Evolutionary conservation across 2,113 vertebrate genomes (phyloP), one percentile per base, ranked within the genome.

Genomic region (Panthera uncia): DNA sequence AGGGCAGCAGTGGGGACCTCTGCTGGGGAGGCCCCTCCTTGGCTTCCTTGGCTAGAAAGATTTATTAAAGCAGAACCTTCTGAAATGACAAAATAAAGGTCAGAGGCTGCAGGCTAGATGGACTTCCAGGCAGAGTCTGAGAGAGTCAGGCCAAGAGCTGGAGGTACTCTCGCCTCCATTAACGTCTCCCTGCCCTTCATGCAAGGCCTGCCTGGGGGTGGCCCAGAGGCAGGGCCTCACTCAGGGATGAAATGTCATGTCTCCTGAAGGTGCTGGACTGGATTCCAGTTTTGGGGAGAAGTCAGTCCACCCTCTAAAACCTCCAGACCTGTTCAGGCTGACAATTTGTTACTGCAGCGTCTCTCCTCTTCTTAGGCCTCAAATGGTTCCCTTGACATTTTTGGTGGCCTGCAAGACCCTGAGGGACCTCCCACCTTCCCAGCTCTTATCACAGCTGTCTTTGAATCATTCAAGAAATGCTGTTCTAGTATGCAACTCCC

Each of bases 311-410:
- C 55, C 8, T 74, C 15, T 7, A 10, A 52, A 61, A 50, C 16
- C 66, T 31, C 36, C 41, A 27, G 80, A 21, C 68, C 48, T 11
- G 13, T 19, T 61, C 66, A 78, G 14, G 63, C 41, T 23, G n/a
- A 66, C 21, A 18, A 0, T 1, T 21, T 11, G 8, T 55, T n/a
- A 23, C n/a, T 0, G 1, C 16, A 0, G 2, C 0, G 0, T 86
- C 38, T 84, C 61, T 55, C 73, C 73, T 71, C 74, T 19, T 55
- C 21, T 63, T 25, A 55, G 1, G 9, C 18, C 63, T 50, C 25
- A 76, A 16, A 45, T 3, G 1, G 73, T 25, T 14, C 4, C 27
- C 33, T 21, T 29, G 3, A n/a, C 5, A 36, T 50, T 57, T 31
- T 66, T 68, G 5, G 33, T 63, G 38, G 16, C 71, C 83, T 27